phyloP scores from a whole-genome alignment of 2,113 vertebrate genomes.

The Ptilorrhoa leucosticta region DNA sequence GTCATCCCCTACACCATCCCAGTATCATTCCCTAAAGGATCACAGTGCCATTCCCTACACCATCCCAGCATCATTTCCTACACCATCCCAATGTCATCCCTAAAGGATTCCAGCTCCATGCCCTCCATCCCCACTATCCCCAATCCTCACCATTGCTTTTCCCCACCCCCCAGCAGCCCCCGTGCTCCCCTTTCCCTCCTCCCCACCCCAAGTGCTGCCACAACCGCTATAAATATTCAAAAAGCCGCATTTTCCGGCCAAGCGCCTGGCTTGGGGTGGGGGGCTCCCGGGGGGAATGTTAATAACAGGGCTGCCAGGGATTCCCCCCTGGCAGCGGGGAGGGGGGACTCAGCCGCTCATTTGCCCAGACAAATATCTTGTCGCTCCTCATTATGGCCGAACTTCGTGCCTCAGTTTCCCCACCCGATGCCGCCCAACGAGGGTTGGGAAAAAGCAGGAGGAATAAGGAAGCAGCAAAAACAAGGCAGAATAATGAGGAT shows the following conservation, averaged over 20 bases:
- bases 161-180: not conserved
- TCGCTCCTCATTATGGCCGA: not conserved
- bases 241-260: not conserved
- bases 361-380: slow-evolving; percentile 1
- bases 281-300: not conserved
- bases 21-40: not conserved
- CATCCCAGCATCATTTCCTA: accelerated
- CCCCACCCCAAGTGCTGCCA: not conserved
- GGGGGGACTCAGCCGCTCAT: not conserved
- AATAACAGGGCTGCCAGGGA: not conserved
- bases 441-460: not conserved
- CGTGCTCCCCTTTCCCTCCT: not conserved
- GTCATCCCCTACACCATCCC: not conserved
- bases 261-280: not conserved
- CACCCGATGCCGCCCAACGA: accelerated
- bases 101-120: not conserved
- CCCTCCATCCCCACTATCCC: not conserved
- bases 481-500: not conserved
- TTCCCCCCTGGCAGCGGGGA: not conserved
- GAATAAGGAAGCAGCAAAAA: not conserved
- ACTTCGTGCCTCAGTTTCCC: slow-evolving; percentile 8
- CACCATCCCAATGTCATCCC: not conserved
- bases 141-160: not conserved
- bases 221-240: slow-evolving; percentile 49
- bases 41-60: not conserved